These are phyloP conservation scores for Drosophila murphyi DNA, from an alignment of 1,140 invertebrate genomes.

Conservation along the genomic window DNA sequence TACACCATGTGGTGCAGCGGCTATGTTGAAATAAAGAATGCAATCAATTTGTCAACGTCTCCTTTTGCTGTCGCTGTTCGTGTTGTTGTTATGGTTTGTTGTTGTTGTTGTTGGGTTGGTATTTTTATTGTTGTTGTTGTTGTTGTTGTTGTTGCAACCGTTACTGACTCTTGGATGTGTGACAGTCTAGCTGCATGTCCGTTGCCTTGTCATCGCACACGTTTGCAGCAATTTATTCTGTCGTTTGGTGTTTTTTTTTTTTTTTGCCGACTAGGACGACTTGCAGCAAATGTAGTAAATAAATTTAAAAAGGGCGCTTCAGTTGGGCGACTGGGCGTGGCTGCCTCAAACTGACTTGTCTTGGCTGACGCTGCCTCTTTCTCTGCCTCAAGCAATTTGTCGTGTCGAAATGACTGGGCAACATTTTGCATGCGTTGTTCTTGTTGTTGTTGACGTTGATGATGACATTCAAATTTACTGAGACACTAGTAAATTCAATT, in stretches of 20 bases:
- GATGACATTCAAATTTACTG: conserved; percentile 68
- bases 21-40: conserved; percentile 76
- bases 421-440: conserved; percentile 50
- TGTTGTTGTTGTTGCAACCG: conserved; percentile 32
- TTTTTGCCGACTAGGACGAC: conserved; percentile 8
- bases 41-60: conserved; percentile 82
- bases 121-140: not conserved
- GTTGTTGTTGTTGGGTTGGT: not conserved
- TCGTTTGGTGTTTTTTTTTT: conserved; percentile 55
- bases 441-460: conserved; percentile 46
- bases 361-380: conserved; percentile 13
- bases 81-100: conserved; percentile 22
- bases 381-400: conserved; percentile 63
- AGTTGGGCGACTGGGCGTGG: conserved; percentile 45
- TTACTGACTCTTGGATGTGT: conserved; percentile 15
- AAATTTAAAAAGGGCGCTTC: conserved; percentile 72
- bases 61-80: conserved; percentile 23
- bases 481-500: conserved; percentile 79
- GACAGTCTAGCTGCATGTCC: conserved; percentile 47
- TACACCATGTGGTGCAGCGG: conserved; percentile 71
- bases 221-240: conserved; percentile 77
- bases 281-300: conserved; percentile 64
- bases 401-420: conserved; percentile 71
- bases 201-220: conserved; percentile 74
- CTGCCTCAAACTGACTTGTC: not conserved